These are phyloP conservation scores for Psilopsiagon aymara DNA, from an alignment of 2,113 vertebrate species.

Conservation along the genomic window DNA sequence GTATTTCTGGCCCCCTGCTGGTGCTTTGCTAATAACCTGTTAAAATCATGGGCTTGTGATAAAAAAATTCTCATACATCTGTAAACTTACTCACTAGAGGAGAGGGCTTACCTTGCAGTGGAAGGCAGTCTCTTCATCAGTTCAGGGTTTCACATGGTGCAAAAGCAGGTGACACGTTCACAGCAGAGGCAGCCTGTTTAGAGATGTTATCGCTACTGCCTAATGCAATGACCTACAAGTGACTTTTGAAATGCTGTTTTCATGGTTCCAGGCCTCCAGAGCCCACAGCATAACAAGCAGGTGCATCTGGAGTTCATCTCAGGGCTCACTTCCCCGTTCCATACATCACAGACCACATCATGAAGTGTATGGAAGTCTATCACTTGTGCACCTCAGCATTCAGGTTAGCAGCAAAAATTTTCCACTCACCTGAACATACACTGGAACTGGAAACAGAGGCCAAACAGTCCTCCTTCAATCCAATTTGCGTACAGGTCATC, in stretches of 20 bases:
- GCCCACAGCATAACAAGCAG: not conserved
- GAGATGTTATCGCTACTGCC: not conserved
- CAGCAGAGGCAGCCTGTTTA: not conserved
- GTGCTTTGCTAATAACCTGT: not conserved
- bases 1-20: not conserved
- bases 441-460: not conserved
- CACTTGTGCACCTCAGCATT: not conserved
- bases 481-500: not conserved
- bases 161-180: not conserved
- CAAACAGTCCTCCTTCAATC: not conserved
- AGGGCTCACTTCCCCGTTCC: not conserved
- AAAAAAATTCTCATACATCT: not conserved
- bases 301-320: not conserved
- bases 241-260: not conserved
- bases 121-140: not conserved
- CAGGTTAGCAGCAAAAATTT: constrained; percentile 40
- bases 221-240: not conserved
- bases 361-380: not conserved
- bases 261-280: not conserved
- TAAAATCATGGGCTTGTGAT: not conserved
- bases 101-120: not conserved
- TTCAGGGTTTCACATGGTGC: not conserved
- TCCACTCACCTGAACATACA: not conserved
- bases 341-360: not conserved
- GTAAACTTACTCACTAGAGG: not conserved